Percentiles rank a stretch among this genome's conserved stretches.
These are phyloP conservation scores for Drosophila pseudotakahashii DNA, from an alignment of 2,888 invertebrate species.

Conservation along the genomic window DNA sequence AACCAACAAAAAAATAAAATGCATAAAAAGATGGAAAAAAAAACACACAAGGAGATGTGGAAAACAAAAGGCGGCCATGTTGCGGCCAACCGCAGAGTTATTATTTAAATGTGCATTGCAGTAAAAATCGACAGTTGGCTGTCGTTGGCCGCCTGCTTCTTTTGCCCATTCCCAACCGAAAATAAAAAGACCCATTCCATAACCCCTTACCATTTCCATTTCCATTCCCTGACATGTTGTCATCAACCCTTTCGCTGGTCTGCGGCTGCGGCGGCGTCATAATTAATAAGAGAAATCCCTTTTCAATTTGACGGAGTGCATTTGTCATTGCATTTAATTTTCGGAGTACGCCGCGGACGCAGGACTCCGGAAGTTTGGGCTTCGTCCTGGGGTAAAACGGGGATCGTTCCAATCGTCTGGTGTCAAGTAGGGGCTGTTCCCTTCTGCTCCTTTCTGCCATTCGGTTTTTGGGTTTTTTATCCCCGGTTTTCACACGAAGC, in stretches of 20 bases:
- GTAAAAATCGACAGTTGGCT: conserved; percentile 74
- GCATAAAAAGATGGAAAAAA: conserved; percentile 36
- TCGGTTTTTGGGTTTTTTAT: conserved; percentile 43
- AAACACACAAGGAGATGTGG: conserved; percentile 38
- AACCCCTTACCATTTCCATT: conserved; percentile 5
- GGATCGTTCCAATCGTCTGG: conserved; percentile 55
- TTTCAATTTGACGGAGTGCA: conserved; percentile 82
- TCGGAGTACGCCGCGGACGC: conserved; percentile 58
- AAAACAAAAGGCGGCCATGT: conserved; percentile 74
- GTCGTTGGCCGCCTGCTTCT: conserved; percentile 18
- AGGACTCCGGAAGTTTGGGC: conserved; percentile 67
- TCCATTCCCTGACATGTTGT: conserved; percentile 66
- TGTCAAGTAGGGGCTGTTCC: conserved; percentile 77
- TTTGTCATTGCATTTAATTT: conserved; percentile 81
- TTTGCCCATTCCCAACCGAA: conserved; percentile 1
- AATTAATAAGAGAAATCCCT: conserved; percentile 82
- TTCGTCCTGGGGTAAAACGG: conserved; percentile 15
- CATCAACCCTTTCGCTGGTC: conserved; percentile 67
- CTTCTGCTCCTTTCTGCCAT: conserved; percentile 22
- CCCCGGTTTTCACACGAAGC: conserved; percentile 71
- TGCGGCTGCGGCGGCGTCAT: conserved; percentile 75
- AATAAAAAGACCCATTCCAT: conserved; percentile 8
- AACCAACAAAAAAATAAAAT: conserved; percentile 40
- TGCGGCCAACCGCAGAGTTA: conserved; percentile 77
- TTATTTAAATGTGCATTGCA: conserved; percentile 79